Percentiles rank a stretch among this genome's conserved stretches.
Evolutionary conservation across 2,888 invertebrate species (phyloP).

Genomic region (Cerastoderma edule): DNA sequence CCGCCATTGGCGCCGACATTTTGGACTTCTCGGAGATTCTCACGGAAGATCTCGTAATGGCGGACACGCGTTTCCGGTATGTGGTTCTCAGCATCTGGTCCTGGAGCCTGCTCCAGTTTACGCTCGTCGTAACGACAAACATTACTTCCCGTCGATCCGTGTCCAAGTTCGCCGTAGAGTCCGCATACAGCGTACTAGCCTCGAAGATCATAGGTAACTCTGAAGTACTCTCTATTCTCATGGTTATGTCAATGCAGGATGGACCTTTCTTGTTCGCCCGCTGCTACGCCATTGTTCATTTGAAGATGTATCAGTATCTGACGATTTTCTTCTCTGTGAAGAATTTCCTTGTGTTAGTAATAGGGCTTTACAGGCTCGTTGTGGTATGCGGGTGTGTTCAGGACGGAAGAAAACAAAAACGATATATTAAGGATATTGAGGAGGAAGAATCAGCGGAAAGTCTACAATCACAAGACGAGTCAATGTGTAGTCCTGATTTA

Average conservation of each 20-base stretch:
- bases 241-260: slow-evolving; percentile 62
- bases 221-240: slow-evolving; percentile 48
- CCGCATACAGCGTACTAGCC: not conserved
- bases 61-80: slow-evolving; percentile 17
- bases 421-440: slow-evolving; percentile 53
- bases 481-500: not conserved
- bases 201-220: slow-evolving; percentile 38
- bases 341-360: slow-evolving; percentile 47
- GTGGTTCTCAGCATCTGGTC: slow-evolving; percentile 51
- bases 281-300: slow-evolving; percentile 37
- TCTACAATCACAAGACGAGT: slow-evolving; percentile 41
- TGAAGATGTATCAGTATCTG: slow-evolving; percentile 34
- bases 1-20: slow-evolving; percentile 57
- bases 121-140: slow-evolving; percentile 50
- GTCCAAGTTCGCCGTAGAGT: not conserved
- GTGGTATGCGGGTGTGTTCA: slow-evolving; percentile 51
- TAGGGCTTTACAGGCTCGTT: slow-evolving; percentile 45
- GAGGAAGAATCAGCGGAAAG: slow-evolving; percentile 50
- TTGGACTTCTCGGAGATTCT: slow-evolving; percentile 58
- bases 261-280: slow-evolving; percentile 51
- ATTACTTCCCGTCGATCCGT: slow-evolving; percentile 29
- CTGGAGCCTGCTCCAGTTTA: slow-evolving; percentile 58
- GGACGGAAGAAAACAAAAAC: slow-evolving; percentile 41
- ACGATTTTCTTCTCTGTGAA: slow-evolving; percentile 57
- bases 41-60: slow-evolving; percentile 25